Conservation (phyloP, 2,797 vertebrate genomes). For the Myotis vivesi region DNA sequence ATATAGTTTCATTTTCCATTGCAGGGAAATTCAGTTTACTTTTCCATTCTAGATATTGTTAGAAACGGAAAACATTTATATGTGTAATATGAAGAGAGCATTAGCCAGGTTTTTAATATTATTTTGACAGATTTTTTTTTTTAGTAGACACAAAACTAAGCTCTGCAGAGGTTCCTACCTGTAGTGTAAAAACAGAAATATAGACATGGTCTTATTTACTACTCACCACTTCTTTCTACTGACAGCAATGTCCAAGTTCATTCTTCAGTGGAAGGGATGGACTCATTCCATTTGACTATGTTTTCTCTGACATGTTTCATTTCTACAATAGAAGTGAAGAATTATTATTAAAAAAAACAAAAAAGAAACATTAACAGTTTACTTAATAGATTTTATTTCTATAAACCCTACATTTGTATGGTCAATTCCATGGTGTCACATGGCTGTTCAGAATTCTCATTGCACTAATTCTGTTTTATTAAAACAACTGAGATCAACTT, state of each 20-base stretch:
- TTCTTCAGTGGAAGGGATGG: background rate
- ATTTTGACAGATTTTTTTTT: background rate
- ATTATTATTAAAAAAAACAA: background rate
- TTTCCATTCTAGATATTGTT: slow-evolving; percentile 3
- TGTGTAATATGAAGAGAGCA: background rate
- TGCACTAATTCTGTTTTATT: background rate
- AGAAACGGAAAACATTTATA: background rate
- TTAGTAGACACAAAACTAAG: background rate
- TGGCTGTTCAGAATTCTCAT: background rate
- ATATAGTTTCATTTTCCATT: slow-evolving; percentile 42
- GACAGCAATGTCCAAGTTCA: background rate
- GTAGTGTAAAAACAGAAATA: background rate
- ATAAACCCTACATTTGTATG: background rate
- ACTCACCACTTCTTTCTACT: background rate
- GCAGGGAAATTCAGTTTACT: background rate
- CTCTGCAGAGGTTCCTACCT: background rate
- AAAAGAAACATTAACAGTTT: background rate
- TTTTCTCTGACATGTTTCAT: background rate
- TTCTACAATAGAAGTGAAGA: background rate
- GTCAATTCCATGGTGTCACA: background rate
- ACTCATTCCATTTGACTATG: background rate
- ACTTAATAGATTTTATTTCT: background rate
- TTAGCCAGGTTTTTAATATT: background rate
- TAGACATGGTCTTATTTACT: background rate
- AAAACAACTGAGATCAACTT: background rate